Evolutionary conservation across 2,888 invertebrate genomes (phyloP), one percentile per base, ranked within the genome.

Genomic region (Hyppa rectilinea): DNA sequence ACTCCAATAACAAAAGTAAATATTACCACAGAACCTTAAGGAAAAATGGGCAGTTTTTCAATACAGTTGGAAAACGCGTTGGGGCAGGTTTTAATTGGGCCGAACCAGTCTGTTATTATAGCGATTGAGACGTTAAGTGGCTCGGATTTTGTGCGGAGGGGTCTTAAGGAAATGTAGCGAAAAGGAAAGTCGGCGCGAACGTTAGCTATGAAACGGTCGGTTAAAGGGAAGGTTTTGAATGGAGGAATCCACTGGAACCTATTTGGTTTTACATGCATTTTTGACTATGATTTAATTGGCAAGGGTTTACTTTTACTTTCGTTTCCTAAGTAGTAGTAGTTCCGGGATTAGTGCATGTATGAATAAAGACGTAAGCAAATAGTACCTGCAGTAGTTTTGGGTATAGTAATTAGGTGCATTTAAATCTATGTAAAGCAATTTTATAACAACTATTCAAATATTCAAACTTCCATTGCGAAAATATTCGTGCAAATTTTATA

Each of bases 41-140:
- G 47, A 68, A 75, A 64, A 66, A 71, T 49, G 23, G 12, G 45
- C 49, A 31, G 52, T 75, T 75, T 70, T 75, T 63, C 58, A 59
- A 49, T 53, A 58, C 50, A 31, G 77, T 74, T 53, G 66, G 65
- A 69, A 76, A 69, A 60, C 62, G 73, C 79, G 73, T 66, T 50
- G 76, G 68, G 80, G 79, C 76, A 74, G 69, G 77, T 81, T 85
- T 85, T 86, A 84, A 86, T 86, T 86, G 83, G 81, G 58, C 65
- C 79, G 68, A 80, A 85, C 60, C 68, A 70, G 66, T 67, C 77
- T 76, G 85, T 82, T 86, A 83, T 85, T 85, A 76, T 75, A 71
- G 76, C 79, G 73, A 83, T 83, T 79, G 83, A 80, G 72, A 75
- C 68, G 77, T 72, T 78, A 76, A 81, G 77, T 79, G 75, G 67